phyloP scores from a whole-genome alignment of 2,888 invertebrate genomes.

The Balanococcus diminutus region DNA sequence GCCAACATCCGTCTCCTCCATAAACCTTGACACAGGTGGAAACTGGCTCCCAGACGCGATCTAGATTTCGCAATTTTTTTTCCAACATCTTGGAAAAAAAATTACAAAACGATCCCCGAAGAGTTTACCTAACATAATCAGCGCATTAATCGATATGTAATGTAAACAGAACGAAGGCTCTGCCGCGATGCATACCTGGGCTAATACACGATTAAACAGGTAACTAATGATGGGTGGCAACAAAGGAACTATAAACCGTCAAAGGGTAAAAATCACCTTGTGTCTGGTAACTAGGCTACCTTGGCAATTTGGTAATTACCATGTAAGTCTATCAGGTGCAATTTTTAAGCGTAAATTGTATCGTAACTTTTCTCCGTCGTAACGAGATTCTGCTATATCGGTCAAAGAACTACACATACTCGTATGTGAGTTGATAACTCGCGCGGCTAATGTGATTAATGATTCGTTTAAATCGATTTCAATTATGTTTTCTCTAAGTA shows the following conservation, averaged over 20 bases:
- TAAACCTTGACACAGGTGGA: background rate
- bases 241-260: background rate
- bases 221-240: slow-evolving; percentile 18
- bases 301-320: slow-evolving; percentile 30
- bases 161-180: background rate
- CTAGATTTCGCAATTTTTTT: background rate
- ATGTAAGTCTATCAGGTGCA: slow-evolving; percentile 21
- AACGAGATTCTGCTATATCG: background rate
- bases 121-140: background rate
- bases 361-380: background rate
- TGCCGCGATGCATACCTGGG: too few species aligned
- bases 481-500: background rate
- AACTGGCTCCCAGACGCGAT: background rate
- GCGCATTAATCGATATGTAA: background rate
- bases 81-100: background rate
- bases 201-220: background rate
- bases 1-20: background rate
- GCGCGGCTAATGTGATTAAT: slow-evolving; percentile 7
- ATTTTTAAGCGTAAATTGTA: background rate
- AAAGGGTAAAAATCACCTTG: slow-evolving; percentile 32
- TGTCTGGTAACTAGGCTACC: background rate
- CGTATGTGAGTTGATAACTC: background rate
- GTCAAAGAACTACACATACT: background rate
- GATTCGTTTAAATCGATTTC: background rate
- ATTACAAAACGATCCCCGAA: background rate